Percentiles rank a stretch among this genome's conserved stretches.
Evolutionary conservation across 2,113 vertebrate species (phyloP).

Genomic region (cat (Felis catus)): DNA sequence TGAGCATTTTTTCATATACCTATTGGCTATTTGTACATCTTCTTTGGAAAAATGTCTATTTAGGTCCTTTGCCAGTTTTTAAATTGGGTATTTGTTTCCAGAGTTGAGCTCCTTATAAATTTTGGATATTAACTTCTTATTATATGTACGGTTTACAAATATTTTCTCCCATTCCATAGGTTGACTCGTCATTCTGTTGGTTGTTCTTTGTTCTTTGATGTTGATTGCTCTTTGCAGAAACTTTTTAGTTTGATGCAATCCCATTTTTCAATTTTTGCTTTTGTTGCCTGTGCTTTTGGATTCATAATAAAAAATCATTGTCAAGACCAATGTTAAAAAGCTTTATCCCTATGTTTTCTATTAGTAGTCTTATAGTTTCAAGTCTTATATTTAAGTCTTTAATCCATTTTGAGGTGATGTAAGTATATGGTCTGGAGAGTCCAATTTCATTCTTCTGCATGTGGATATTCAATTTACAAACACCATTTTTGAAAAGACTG

Average conservation of each 20-base stretch:
- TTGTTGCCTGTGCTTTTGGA: not conserved
- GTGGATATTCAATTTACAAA: not conserved
- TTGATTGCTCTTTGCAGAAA: not conserved
- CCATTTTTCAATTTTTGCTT: not conserved
- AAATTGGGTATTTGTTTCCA: not conserved
- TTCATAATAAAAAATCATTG: not conserved
- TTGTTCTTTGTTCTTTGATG: not conserved
- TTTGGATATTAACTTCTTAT: not conserved
- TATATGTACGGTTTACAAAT: not conserved
- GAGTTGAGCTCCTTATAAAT: not conserved
- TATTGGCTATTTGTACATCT: not conserved
- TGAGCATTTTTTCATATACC: not conserved
- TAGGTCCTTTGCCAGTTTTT: not conserved
- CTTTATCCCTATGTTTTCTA: not conserved
- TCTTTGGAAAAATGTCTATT: not conserved
- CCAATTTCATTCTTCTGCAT: not conserved
- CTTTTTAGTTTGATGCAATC: not conserved
- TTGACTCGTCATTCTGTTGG: not conserved
- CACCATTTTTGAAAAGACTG: not conserved
- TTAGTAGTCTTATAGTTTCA: not conserved
- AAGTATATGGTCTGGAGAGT: not conserved
- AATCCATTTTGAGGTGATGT: not conserved
- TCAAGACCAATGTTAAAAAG: not conserved
- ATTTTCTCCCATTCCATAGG: not conserved
- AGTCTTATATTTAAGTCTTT: not conserved